These are phyloP conservation scores for Tetrapedia diversipes DNA, from an alignment of 2,888 invertebrate genomes.

Conservation along the genomic window DNA sequence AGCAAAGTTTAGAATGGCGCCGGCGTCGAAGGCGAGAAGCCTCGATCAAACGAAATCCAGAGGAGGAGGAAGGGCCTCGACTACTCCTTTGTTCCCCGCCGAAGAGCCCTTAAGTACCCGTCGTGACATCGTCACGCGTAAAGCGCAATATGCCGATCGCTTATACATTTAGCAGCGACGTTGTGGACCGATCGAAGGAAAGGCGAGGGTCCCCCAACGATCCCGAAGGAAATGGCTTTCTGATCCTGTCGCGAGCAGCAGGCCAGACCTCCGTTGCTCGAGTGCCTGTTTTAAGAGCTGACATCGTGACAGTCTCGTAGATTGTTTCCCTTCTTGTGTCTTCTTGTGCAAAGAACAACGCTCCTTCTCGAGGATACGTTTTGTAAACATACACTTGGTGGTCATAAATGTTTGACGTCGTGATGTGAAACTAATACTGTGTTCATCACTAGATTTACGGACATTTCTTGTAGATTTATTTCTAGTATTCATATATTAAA, in stretches of 20 bases:
- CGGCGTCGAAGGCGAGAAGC: not conserved
- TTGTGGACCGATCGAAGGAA: slow-evolving; percentile 26
- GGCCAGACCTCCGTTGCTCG: slow-evolving; percentile 7
- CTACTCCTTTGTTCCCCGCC: slow-evolving; percentile 24
- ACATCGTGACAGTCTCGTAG: slow-evolving; percentile 32
- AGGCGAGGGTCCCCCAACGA: slow-evolving; percentile 14
- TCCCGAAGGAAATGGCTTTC: slow-evolving; percentile 47
- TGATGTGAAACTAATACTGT: no score
- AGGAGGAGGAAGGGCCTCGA: slow-evolving; percentile 12
- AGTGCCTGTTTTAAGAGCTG: slow-evolving; percentile 46
- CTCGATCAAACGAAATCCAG: slow-evolving; percentile 6
- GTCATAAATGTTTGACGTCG: no score
- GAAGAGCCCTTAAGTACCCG: slow-evolving; percentile 39
- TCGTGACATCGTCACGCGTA: slow-evolving; percentile 43
- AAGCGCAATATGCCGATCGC: slow-evolving; percentile 48
- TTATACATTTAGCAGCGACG: slow-evolving; percentile 44
- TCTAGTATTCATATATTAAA: no score
- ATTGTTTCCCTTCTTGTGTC: slow-evolving; percentile 48
- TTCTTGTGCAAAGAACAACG: slow-evolving; percentile 9
- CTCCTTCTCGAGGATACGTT: slow-evolving; percentile 13
- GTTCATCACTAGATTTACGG: no score
- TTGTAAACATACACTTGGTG: no score
- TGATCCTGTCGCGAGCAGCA: slow-evolving; percentile 50
- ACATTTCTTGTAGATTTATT: no score
- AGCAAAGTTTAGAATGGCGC: slow-evolving; percentile 29